A percentile compares a stretch with the other conserved stretches of the same genome.
These are phyloP conservation scores for Drosophila sordidula DNA, from an alignment of 2,888 invertebrate genomes.

Conservation along the genomic window DNA sequence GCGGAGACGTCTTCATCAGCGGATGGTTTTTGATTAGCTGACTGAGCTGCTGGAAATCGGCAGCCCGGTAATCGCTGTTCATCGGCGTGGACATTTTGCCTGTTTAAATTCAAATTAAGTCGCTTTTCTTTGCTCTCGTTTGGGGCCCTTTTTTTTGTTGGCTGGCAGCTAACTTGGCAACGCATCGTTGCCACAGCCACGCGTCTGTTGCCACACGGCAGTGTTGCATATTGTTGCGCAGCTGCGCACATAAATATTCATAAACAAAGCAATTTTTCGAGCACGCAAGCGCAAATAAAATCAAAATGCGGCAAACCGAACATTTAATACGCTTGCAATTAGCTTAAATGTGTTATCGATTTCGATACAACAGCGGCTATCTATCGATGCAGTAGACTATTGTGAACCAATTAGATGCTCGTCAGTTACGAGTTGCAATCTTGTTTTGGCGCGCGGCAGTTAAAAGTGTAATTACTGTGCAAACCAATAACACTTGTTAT, in stretches of 20 bases:
- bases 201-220: constrained; percentile 39
- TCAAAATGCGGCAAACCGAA: constrained; percentile 10
- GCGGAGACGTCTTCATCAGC: constrained; percentile 46
- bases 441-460: background rate
- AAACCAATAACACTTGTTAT: background rate
- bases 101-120: background rate
- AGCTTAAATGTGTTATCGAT: background rate
- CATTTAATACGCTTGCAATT: constrained; percentile 8
- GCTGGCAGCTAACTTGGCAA: constrained; percentile 57
- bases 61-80: constrained; percentile 61
- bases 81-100: constrained; percentile 50
- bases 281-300: constrained; percentile 59
- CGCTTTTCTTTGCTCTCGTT: background rate
- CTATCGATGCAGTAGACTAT: constrained; percentile 8
- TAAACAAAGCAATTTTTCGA: constrained; percentile 39
- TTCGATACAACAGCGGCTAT: background rate
- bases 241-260: constrained; percentile 66
- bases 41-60: constrained; percentile 66
- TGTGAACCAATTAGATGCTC: background rate
- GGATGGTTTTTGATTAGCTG: constrained; percentile 60
- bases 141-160: constrained; percentile 14
- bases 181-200: constrained; percentile 61
- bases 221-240: constrained; percentile 52
- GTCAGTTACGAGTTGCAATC: background rate
- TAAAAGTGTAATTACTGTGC: background rate